Evolutionary conservation across 2,888 invertebrate genomes (phyloP).

Genomic region (Meteorus colon): DNA sequence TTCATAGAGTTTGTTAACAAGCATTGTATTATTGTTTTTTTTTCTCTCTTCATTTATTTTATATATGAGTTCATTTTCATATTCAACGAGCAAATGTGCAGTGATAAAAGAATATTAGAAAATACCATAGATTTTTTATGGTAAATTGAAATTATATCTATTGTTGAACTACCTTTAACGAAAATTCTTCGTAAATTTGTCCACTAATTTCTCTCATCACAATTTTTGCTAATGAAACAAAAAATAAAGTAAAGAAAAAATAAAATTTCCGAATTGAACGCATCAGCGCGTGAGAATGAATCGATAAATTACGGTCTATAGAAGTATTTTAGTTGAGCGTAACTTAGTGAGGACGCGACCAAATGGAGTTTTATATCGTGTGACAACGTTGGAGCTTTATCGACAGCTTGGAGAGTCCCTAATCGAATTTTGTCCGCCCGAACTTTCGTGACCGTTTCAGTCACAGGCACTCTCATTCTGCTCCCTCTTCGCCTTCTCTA

Average conservation of each 20-base stretch:
- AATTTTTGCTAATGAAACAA: not conserved
- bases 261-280: conserved; percentile 21
- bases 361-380: conserved; percentile 30
- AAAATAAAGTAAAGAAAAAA: not conserved
- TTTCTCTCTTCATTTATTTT: not conserved
- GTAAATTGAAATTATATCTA: not conserved
- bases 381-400: conserved; percentile 28
- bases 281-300: conserved; percentile 21
- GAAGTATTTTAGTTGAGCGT: conserved; percentile 13
- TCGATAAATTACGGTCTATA: conserved; percentile 29
- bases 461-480: conserved; percentile 1
- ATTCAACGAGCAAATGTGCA: not conserved
- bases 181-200: not conserved
- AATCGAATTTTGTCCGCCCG: conserved; percentile 31
- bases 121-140: not conserved
- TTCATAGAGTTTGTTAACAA: conserved; percentile 22
- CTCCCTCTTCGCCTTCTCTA: not conserved
- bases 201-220: conserved; percentile 14
- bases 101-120: not conserved
- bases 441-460: conserved; percentile 27
- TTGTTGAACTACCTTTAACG: not conserved
- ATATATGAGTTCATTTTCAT: not conserved
- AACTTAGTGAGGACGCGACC: conserved; percentile 4
- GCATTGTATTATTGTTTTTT: not conserved
- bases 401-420: conserved; percentile 33